These are phyloP conservation scores for Leuctra nigra DNA, from an alignment of 2,888 invertebrate genomes.

Conservation along the genomic window DNA sequence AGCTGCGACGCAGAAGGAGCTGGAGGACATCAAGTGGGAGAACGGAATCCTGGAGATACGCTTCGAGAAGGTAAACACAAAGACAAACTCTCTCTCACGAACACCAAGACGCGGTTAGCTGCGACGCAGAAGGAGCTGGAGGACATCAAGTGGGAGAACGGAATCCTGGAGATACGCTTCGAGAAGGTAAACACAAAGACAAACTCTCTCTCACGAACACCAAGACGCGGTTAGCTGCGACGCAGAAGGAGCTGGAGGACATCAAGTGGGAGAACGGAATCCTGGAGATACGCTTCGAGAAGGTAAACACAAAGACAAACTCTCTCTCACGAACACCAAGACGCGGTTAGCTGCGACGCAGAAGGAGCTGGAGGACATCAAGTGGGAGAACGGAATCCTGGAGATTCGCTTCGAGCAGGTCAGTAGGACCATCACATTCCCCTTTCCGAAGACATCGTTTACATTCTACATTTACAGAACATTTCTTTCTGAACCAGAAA, in stretches of 20 bases:
- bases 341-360: constrained; percentile 39
- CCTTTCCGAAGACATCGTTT: too few relatives aligned
- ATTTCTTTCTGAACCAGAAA: too few relatives aligned
- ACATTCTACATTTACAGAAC: too few relatives aligned
- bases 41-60: constrained; percentile 65
- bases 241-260: constrained; percentile 47
- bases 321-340: constrained; percentile 56
- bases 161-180: constrained; percentile 67
- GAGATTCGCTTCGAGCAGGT: constrained; percentile 71
- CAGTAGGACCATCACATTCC: background rate
- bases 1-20: constrained; percentile 39
- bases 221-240: constrained; percentile 42
- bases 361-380: constrained; percentile 50
- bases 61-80: constrained; percentile 55
- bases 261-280: constrained; percentile 59
- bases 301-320: constrained; percentile 41
- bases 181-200: constrained; percentile 49
- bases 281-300: constrained; percentile 69
- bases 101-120: constrained; percentile 47
- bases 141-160: constrained; percentile 55
- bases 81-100: constrained; percentile 51
- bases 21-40: constrained; percentile 55
- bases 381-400: constrained; percentile 60
- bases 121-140: constrained; percentile 45
- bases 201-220: constrained; percentile 57